Evolutionary conservation across 2,113 vertebrate species (phyloP).

Genomic region (Entomyzon cyanotis): DNA sequence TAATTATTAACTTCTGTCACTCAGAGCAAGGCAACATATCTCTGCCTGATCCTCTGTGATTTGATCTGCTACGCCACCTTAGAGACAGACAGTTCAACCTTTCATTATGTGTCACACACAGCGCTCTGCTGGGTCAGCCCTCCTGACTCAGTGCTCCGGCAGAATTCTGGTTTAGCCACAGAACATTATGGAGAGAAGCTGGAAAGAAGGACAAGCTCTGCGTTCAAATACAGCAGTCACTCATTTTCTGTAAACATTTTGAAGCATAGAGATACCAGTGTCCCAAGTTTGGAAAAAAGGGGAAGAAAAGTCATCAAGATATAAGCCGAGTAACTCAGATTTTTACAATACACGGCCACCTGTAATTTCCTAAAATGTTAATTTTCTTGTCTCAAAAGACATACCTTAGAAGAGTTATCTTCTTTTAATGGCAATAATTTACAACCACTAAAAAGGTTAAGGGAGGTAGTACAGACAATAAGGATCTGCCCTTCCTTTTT

Average conservation of each 20-base stretch:
- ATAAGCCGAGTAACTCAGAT: neutral
- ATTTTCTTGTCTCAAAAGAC: slow-evolving; percentile 13
- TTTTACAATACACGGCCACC: neutral
- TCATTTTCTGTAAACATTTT: neutral
- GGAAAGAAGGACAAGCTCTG: neutral
- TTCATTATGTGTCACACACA: slow-evolving; percentile 80
- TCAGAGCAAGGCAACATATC: slow-evolving; percentile 89
- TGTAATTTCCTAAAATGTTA: slow-evolving; percentile 5
- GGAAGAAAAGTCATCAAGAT: neutral
- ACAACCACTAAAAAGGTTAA: neutral
- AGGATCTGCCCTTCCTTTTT: neutral
- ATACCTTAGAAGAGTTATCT: neutral
- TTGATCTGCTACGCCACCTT: slow-evolving; percentile 88
- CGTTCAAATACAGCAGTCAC: neutral
- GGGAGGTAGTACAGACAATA: neutral
- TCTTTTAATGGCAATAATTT: neutral
- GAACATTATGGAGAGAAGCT: neutral
- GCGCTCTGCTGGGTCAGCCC: slow-evolving; percentile 82
- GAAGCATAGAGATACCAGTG: neutral
- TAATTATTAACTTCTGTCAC: slow-evolving; percentile 99
- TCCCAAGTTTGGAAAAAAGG: neutral
- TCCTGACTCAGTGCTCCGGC: slow-evolving; percentile 74
- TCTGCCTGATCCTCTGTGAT: slow-evolving; percentile 81
- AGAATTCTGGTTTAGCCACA: neutral
- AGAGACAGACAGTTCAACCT: slow-evolving; percentile 82